Percentiles rank a stretch among this genome's conserved stretches.
Evolutionary conservation across 2,888 invertebrate species (phyloP).

Genomic region (Drosophila austrosaltans): DNA sequence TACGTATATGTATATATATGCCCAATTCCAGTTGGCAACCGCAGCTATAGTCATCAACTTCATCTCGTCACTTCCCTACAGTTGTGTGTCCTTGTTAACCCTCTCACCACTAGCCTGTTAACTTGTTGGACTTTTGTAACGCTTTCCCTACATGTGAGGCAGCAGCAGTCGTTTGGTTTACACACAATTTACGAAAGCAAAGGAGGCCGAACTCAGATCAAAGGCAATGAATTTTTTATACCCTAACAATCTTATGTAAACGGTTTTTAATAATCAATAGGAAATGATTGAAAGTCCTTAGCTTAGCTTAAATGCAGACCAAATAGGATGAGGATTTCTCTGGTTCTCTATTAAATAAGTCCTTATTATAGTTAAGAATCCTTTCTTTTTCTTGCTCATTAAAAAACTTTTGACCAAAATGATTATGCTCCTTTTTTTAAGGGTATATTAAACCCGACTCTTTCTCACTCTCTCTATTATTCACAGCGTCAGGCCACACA

Average conservation of each 20-base stretch:
- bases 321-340: too few relatives aligned
- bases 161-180: conserved; percentile 71
- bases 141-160: conserved; percentile 53
- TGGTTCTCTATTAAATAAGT: too few relatives aligned
- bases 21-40: conserved; percentile 48
- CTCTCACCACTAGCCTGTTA: conserved; percentile 44
- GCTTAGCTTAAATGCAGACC: too few relatives aligned
- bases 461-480: conserved; percentile 6
- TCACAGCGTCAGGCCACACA: background rate
- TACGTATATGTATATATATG: conserved; percentile 17
- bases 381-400: background rate
- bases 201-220: background rate
- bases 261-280: too few relatives aligned
- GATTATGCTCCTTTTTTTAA: background rate
- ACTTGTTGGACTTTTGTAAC: conserved; percentile 70
- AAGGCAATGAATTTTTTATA: conserved; percentile 7
- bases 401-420: background rate
- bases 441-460: conserved; percentile 1
- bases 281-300: too few relatives aligned
- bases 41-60: conserved; percentile 46
- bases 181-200: conserved; percentile 71
- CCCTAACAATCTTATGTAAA: background rate
- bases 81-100: conserved; percentile 65
- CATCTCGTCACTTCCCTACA: conserved; percentile 54
- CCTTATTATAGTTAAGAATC: background rate